Conservation (phyloP, 1,140 invertebrate genomes). For the Lucilia cuprina region DNA sequence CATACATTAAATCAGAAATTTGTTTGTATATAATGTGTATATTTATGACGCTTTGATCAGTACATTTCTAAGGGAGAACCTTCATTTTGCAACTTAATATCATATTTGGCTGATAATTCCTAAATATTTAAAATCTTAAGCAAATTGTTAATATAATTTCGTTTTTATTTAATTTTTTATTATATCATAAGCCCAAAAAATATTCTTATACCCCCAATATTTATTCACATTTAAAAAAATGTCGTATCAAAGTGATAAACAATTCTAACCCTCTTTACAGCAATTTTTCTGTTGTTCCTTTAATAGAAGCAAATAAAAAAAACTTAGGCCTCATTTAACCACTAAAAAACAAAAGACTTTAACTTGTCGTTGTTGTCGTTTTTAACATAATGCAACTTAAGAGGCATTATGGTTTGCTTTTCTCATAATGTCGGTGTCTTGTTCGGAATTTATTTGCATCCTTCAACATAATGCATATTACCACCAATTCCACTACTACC, state of each 20-base stretch:
- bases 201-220: background rate
- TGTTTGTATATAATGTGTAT: no score
- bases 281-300: background rate
- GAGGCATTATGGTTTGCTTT: background rate
- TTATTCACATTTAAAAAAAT: background rate
- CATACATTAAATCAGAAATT: no score
- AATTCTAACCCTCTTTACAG: background rate
- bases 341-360: background rate
- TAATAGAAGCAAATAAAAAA: background rate
- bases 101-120: no score
- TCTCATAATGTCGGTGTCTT: background rate
- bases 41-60: no score
- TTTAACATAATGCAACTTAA: constrained; percentile 1
- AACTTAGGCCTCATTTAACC: background rate
- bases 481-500: background rate
- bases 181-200: no score
- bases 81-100: no score
- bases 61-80: no score
- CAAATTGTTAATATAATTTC: no score
- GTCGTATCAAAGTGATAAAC: background rate
- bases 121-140: no score
- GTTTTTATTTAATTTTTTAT: no score
- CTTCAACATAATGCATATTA: background rate
- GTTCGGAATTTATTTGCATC: constrained; percentile 10
- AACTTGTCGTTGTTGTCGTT: background rate